Base-by-base conservation (phyloP, 1,140 invertebrate species). In the Bathynomus jamesi region DNA sequence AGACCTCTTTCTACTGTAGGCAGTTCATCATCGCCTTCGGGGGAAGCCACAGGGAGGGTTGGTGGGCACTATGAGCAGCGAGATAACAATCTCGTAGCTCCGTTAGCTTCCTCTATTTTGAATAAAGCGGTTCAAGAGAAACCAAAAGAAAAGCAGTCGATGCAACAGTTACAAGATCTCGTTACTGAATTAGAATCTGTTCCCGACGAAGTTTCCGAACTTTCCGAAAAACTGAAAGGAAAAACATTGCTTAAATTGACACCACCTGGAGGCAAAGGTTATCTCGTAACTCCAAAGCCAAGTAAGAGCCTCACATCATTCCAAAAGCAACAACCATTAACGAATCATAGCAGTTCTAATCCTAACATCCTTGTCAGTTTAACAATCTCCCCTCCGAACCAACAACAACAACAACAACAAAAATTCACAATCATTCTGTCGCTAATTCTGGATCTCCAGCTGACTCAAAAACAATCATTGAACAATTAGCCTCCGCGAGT, bases 21-120 rank as follows among this genome's bases (percentile, higher is more conserved):
- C 2, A 2, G 1, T 53, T 17, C 40, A 53, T 17, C 21, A 21
- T 29, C 21, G 13, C 46, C 30, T 64, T 73, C 72, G 76, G 76
- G 76, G 76, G 72, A 77, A 77, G 73, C 64, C 67, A 66, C 65
- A 62, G 75, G 75, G 75, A 71, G 75, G 75, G 75, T 73, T 77
- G 75, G 75, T 77, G 75, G 75, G 75, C 72, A 60, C 28, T 72
- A 61, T 77, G 75, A 77, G 75, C 75, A 74, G 70, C 69, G 62
- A 28, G 21, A 63, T 29, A 28, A 70, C 10, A n/a, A 27, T 30
- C 32, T 63, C 65, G 61, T 53, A 32, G 61, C 61, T 53, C 46
- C 27, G 40, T 53, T 60, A 61, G 67, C 67, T 69, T 69, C 67
- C 67, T 61, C 27, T 61, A 30, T 29, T 32, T 61, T 53, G 31